Conservation (phyloP, 1,140 invertebrate genomes). For the Drosophila obscura region DNA sequence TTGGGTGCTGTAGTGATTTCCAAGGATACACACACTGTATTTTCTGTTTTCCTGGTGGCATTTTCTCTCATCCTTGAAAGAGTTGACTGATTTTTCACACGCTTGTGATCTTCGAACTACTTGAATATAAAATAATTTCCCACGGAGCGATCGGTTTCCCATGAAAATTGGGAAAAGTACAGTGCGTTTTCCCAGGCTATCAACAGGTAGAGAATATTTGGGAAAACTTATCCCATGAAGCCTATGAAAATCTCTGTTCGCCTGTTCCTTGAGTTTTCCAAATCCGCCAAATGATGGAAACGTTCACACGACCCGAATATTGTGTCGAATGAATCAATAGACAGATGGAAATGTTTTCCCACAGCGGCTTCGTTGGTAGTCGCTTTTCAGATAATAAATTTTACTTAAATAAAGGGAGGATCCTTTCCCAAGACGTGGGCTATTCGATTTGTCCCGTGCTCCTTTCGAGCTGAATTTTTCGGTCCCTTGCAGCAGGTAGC, state of each 20-base stretch:
- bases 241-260: background rate
- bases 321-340: slow-evolving; percentile 7
- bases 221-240: background rate
- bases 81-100: slow-evolving; percentile 7
- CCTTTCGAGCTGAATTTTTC: slow-evolving; percentile 17
- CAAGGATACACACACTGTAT: background rate
- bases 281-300: background rate
- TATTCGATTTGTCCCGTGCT: background rate
- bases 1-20: background rate
- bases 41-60: slow-evolving; percentile 27
- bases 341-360: slow-evolving; percentile 11
- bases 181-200: slow-evolving; percentile 16
- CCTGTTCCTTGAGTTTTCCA: slow-evolving; percentile 2
- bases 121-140: background rate
- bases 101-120: background rate
- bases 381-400: too few species aligned
- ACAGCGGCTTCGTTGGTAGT: background rate
- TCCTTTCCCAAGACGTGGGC: too few species aligned
- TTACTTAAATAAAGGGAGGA: background rate
- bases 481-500: too few species aligned
- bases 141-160: slow-evolving; percentile 15
- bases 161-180: slow-evolving; percentile 3
- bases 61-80: slow-evolving; percentile 7
- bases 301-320: slow-evolving; percentile 14
- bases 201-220: background rate